Evolutionary conservation across 92 coral and sea anemone genomes (phyloP).

Genomic region (Bergia sp.): DNA sequence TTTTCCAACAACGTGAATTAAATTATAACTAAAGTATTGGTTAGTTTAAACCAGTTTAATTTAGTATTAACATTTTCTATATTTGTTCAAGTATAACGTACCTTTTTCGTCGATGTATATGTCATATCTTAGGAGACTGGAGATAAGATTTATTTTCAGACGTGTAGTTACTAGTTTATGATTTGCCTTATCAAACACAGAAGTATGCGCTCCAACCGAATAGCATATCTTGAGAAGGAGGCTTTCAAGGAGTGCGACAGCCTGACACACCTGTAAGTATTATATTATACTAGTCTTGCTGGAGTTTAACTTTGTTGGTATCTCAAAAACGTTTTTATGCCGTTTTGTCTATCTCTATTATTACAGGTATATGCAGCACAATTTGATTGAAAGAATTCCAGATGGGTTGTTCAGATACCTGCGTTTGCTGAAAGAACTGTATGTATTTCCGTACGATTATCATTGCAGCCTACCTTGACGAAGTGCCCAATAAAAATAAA

Average conservation of each 20-base stretch:
- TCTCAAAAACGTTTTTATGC: not conserved
- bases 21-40: too few relatives aligned
- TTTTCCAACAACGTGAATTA: too few relatives aligned
- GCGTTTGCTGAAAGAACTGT: constrained; percentile 33
- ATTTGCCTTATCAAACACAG: not conserved
- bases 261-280: constrained; percentile 47
- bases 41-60: too few relatives aligned
- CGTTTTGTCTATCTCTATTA: not conserved
- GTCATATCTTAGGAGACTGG: too few relatives aligned
- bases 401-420: constrained; percentile 30
- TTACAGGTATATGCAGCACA: constrained; percentile 37
- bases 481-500: too few relatives aligned
- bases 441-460: constrained; percentile 12
- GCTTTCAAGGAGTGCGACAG: constrained; percentile 24
- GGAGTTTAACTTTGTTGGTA: not conserved
- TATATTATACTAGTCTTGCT: not conserved
- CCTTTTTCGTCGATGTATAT: too few relatives aligned
- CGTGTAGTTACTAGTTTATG: not conserved
- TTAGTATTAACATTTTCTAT: too few relatives aligned
- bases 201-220: not conserved
- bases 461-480: too few relatives aligned
- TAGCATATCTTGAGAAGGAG: constrained; percentile 22
- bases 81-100: too few relatives aligned
- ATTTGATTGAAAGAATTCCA: constrained; percentile 35
- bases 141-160: not conserved